Base-by-base conservation (phyloP, 2,888 invertebrate species). In the Morpho achilles region DNA sequence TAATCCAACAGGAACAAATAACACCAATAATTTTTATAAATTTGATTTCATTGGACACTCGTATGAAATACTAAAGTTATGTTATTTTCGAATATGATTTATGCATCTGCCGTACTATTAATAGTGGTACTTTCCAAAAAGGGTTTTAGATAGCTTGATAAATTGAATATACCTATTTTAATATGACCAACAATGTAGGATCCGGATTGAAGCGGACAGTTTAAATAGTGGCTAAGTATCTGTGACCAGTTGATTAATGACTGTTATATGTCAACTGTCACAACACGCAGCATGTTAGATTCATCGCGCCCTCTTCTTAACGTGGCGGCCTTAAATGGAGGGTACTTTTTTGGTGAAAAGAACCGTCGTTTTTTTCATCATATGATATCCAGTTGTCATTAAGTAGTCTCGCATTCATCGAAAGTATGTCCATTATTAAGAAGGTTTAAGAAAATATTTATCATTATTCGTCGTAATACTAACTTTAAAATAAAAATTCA, bases 191-290 rank as follows among this genome's bases (percentile, higher is more conserved):
- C 32, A 42, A 43, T 39, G 23, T 66, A 68, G 68, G 72, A 70
- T 71, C 73, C 56, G 60, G 63, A 66, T 62, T 60, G 58, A 59
- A 50, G 58, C 52, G 53, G 59, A 41, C 53, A 60, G 68, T 71
- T 72, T 75, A 74, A 78, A 72, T 70, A 72, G 74, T 72, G 74
- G 77, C 61, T 79, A 76, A 82, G 78, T 77, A 82, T 82, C 81
- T 77, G 78, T 80, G 81, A 77, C 78, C 75, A 70, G 69, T 75
- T 85, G 87, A 89, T 87, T 85, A 88, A 89, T 86, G 87, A 80
- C 76, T 72, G 74, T 81, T 80, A 88, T 90, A 86, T 86, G 85
- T 89, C 89, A 80, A 76, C 80, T 86, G 87, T 87, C 88, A 88
- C 89, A 88, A 87, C 86, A 82, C 71, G 77, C 75, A 78, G 82